Evolutionary conservation across 2,797 vertebrate genomes (phyloP), one percentile per base, ranked within the genome.

Genomic region (Tapera naevia): DNA sequence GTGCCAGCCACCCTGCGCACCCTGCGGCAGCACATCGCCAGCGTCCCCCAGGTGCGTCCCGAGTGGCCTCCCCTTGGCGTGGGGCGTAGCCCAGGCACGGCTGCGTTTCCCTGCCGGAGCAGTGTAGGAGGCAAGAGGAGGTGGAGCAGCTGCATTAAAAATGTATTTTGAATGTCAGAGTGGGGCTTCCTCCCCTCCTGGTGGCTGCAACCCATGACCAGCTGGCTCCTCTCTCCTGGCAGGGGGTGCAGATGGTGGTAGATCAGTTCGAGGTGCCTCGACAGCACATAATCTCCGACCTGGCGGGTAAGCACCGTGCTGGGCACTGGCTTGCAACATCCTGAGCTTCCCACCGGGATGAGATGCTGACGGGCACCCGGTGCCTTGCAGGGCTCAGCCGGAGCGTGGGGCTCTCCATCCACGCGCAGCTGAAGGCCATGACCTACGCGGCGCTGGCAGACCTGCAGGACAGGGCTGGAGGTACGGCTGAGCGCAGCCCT

Each of bases 191-290:
- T 53, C 25, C 50, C 46, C 50, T 89, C 23, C 35, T 0, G 2
- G 67, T 0, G 6, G 35, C 74, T 53, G 39, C 71, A 11, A 2
- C 18, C 58, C 50, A 10, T 0, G 1, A 4, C 43, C 13, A 11
- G 93, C 12, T 4, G 5, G 53, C 74, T 95, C 82, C 28, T 83
- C 46, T 89, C 24, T 92, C 71, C 72, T 35, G 58, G 27, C 92
- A 98, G 98, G 98, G 98, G 13, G 96, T 98, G 81, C 94, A 97
- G 78, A 93, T 90, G 13, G 86, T 98, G 35, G 95, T 97, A 14
- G 95, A 97, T 11, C 96, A 97, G 94, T 98, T 98, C 30, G 92
- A 96, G 11, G 85, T 98, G 53, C 98, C 98, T 14, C 97, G 97
- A 60, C 56, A 96, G 57, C 97, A 84, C 72, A 97, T 98, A 14